These are phyloP conservation scores for Melanotaenia duboulayi DNA, from an alignment of 2,113 vertebrate genomes.

Conservation along the genomic window DNA sequence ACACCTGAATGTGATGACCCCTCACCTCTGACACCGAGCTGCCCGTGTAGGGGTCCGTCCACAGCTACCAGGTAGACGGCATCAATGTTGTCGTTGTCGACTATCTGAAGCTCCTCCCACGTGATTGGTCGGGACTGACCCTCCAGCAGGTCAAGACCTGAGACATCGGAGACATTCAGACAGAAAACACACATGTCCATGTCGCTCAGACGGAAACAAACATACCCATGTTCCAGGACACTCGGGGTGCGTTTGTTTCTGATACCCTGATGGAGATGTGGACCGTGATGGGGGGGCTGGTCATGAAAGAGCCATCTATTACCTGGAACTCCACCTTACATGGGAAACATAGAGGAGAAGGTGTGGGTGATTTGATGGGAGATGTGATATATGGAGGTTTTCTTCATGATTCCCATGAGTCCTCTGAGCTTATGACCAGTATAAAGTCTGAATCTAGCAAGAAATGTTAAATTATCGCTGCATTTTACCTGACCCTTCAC, in stretches of 20 bases:
- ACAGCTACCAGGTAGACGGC: slow-evolving; percentile 75
- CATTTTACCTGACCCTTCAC: no score
- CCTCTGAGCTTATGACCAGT: no score
- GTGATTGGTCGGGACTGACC: slow-evolving; percentile 74
- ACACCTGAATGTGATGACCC: no score
- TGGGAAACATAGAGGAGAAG: neutral
- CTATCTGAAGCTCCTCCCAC: slow-evolving; percentile 80
- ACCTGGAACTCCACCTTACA: slow-evolving; percentile 84
- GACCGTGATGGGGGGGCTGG: slow-evolving; percentile 74
- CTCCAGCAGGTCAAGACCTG: slow-evolving; percentile 81
- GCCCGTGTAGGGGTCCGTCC: slow-evolving; percentile 74
- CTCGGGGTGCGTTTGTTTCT: slow-evolving; percentile 79
- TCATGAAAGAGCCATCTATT: slow-evolving; percentile 78
- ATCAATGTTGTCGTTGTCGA: slow-evolving; percentile 77
- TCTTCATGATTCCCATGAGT: no score
- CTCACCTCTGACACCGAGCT: slow-evolving; percentile 72
- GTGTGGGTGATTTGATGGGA: no score
- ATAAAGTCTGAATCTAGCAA: no score
- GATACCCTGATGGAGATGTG: slow-evolving; percentile 81
- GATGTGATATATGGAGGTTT: no score
- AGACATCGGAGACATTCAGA: neutral
- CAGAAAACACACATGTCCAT: neutral
- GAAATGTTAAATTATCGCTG: no score
- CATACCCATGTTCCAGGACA: slow-evolving; percentile 82
- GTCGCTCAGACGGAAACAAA: neutral